These are phyloP conservation scores for Axis porcinus DNA, from an alignment of 2,113 vertebrate species.

Conservation along the genomic window DNA sequence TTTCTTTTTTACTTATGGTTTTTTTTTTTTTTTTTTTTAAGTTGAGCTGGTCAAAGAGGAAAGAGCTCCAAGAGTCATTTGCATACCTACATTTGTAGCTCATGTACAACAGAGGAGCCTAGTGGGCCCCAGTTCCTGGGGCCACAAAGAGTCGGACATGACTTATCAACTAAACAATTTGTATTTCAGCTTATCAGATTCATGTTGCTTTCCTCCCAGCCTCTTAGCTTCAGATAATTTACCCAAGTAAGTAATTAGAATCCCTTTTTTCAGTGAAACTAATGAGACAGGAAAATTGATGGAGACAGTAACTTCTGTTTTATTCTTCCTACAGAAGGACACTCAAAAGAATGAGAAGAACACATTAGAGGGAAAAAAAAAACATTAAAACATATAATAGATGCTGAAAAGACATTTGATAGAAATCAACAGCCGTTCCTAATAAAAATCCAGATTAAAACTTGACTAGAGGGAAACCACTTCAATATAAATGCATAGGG, in stretches of 20 bases:
- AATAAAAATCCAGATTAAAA: slow-evolving; percentile 7
- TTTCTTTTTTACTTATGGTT: not conserved
- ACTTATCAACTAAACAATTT: not conserved
- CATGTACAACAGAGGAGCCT: not conserved
- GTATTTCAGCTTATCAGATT: not conserved
- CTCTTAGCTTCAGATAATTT: not conserved
- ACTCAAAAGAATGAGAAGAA: not conserved
- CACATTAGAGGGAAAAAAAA: not conserved
- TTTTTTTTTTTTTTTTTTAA: not conserved
- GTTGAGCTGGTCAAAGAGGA: not conserved
- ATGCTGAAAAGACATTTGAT: not conserved
- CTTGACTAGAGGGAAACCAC: not conserved
- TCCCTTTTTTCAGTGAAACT: not conserved
- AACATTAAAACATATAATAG: not conserved
- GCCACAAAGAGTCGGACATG: not conserved
- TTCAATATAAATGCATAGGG: not conserved
- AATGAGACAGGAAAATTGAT: not conserved
- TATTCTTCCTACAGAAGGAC: not conserved
- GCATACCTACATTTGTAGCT: not conserved
- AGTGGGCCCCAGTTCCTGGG: not conserved
- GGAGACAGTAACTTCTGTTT: not conserved
- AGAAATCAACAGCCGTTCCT: not conserved
- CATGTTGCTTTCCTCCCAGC: not conserved
- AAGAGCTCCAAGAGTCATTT: not conserved
- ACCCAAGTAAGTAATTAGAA: not conserved